Conservation (phyloP, 2,113 vertebrate genomes). For the Leptocoma aspasia region DNA sequence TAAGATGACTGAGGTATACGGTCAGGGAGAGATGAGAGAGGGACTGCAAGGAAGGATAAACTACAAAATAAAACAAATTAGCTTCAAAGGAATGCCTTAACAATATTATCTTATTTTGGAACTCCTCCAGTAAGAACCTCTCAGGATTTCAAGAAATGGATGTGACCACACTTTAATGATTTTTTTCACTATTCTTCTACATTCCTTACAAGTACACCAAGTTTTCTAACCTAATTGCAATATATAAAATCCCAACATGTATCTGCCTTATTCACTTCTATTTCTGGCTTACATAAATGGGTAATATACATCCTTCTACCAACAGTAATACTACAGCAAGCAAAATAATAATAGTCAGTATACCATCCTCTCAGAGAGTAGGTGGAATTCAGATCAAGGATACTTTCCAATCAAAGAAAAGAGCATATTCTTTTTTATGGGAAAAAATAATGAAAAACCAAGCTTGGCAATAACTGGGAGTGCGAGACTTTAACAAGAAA, state of each 20-base stretch:
- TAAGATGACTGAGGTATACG: background rate
- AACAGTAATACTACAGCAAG: background rate
- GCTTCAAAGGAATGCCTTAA: constrained; percentile 32
- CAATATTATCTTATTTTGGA: background rate
- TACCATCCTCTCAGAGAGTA: background rate
- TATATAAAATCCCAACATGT: background rate
- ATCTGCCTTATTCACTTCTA: background rate
- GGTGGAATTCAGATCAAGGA: background rate
- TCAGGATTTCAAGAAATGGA: background rate
- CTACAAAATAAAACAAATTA: background rate
- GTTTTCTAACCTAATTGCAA: background rate
- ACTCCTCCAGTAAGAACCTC: background rate
- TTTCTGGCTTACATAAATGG: background rate
- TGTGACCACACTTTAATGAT: background rate
- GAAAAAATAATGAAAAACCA: rapidly evolving
- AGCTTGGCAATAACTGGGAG: background rate
- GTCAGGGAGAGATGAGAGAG: background rate
- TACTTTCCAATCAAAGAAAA: background rate
- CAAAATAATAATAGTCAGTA: background rate
- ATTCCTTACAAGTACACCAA: background rate
- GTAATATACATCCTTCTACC: background rate
- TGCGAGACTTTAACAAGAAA: background rate
- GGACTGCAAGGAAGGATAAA: background rate
- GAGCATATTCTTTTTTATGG: background rate
- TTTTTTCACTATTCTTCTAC: background rate